phyloP scores from a whole-genome alignment of 30 jellyfish, hydroid and myxozoan species.

The Thelohanellus kitauei region DNA sequence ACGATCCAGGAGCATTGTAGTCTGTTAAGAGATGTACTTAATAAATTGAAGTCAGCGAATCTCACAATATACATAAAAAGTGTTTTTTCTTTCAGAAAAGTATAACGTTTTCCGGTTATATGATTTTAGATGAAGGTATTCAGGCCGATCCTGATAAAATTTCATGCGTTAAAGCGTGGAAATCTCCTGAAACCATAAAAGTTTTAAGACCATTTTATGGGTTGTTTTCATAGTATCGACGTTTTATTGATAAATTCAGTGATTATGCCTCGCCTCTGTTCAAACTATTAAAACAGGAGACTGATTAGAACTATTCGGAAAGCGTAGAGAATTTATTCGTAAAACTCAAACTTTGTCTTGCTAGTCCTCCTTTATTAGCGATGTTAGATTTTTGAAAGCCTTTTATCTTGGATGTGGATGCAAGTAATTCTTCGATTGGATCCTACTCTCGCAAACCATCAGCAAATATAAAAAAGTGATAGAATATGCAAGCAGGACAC shows the following conservation, averaged over 20 bases:
- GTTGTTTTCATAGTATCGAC: slow-evolving; percentile 9
- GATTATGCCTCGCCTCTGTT: slow-evolving; percentile 1
- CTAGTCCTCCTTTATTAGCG: slow-evolving; percentile 13
- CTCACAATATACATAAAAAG: no score
- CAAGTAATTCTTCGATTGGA: no score
- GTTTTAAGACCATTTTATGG: slow-evolving; percentile 14
- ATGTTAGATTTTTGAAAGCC: slow-evolving; percentile 5
- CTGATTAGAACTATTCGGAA: slow-evolving; percentile 2
- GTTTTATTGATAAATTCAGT: neutral
- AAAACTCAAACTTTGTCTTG: slow-evolving; percentile 1
- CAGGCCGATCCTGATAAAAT: slow-evolving; percentile 11
- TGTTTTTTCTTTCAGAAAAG: slow-evolving; percentile 8
- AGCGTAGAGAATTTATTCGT: neutral
- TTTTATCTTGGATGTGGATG: slow-evolving; percentile 13
- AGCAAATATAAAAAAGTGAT: no score
- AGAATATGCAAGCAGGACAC: no score
- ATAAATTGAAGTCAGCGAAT: no score
- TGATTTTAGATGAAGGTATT: slow-evolving; percentile 1
- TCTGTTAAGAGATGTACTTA: no score
- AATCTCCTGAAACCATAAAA: slow-evolving; percentile 4
- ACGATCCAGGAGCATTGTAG: no score
- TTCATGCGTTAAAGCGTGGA: slow-evolving; percentile 12
- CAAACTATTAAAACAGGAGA: slow-evolving; percentile 4
- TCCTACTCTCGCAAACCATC: no score
- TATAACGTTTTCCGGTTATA: slow-evolving; percentile 6